Evolutionary conservation across 2,113 vertebrate genomes (phyloP).

Genomic region (Indicator indicator): DNA sequence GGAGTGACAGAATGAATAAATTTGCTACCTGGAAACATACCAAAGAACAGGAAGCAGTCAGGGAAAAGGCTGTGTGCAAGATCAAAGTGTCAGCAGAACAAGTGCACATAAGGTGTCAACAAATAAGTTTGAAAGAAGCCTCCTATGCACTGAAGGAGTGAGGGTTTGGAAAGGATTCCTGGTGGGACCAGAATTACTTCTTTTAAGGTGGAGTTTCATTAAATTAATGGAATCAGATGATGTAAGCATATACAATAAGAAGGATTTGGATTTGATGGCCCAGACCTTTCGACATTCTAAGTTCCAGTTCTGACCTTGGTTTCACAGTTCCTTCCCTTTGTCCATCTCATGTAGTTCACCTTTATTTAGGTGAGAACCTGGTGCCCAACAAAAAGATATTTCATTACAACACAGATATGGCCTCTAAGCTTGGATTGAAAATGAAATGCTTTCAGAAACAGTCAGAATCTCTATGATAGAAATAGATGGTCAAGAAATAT

Average conservation of each 20-base stretch:
- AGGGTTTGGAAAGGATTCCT: neutral
- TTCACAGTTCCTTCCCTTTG: neutral
- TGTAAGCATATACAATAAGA: neutral
- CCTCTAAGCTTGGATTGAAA: neutral
- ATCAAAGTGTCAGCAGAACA: neutral
- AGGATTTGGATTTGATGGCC: neutral
- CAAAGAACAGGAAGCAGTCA: neutral
- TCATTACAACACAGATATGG: neutral
- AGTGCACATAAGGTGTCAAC: accelerated
- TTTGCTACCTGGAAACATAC: neutral
- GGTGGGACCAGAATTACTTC: neutral
- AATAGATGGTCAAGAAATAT: neutral
- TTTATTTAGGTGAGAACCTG: neutral
- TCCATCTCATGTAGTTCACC: neutral
- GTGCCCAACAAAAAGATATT: neutral
- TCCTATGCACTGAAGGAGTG: neutral
- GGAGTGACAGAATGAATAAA: neutral
- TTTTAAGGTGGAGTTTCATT: neutral
- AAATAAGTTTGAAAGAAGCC: neutral
- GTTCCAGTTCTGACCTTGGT: neutral
- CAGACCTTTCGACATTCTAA: neutral
- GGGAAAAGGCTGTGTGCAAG: neutral
- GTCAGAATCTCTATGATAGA: neutral
- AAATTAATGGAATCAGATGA: neutral
- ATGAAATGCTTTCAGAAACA: neutral